These are phyloP conservation scores for Drosophila rhopaloa DNA, from an alignment of 1,140 invertebrate genomes.

Conservation along the genomic window DNA sequence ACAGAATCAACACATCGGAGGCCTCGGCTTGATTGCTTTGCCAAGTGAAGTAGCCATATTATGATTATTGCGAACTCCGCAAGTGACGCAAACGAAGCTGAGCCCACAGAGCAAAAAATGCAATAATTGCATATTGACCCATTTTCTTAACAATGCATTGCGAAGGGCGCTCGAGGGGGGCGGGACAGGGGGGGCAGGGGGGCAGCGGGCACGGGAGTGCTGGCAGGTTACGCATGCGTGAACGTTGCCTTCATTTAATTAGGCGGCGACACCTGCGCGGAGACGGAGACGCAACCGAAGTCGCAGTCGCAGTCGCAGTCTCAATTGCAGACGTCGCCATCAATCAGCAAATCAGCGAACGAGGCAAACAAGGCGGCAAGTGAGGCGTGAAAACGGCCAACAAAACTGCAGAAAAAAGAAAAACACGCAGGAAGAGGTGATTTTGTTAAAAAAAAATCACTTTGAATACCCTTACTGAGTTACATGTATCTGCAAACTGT, in stretches of 20 bases:
- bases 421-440: background rate
- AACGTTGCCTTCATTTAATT: slow-evolving; percentile 80
- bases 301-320: slow-evolving; percentile 26
- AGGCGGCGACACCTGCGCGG: slow-evolving; percentile 74
- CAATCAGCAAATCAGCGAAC: slow-evolving; percentile 77
- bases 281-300: slow-evolving; percentile 15
- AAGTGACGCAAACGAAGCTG: slow-evolving; percentile 59
- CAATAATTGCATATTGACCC: slow-evolving; percentile 81
- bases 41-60: slow-evolving; percentile 64
- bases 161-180: slow-evolving; percentile 28
- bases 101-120: slow-evolving; percentile 49
- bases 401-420: slow-evolving; percentile 32
- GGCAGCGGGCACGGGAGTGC: slow-evolving; percentile 23
- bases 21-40: slow-evolving; percentile 54
- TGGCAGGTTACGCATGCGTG: slow-evolving; percentile 76
- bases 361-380: slow-evolving; percentile 65
- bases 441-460: background rate
- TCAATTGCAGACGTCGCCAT: slow-evolving; percentile 70
- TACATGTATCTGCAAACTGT: too few species aligned
- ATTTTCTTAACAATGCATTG: slow-evolving; percentile 66
- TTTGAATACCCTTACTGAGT: background rate
- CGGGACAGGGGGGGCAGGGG: slow-evolving; percentile 11
- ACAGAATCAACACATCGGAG: slow-evolving; percentile 59
- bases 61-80: slow-evolving; percentile 50
- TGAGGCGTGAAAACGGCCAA: slow-evolving; percentile 76